phyloP scores from a whole-genome alignment of 1,140 invertebrate genomes.

The Zaprionus ghesquierei region DNA sequence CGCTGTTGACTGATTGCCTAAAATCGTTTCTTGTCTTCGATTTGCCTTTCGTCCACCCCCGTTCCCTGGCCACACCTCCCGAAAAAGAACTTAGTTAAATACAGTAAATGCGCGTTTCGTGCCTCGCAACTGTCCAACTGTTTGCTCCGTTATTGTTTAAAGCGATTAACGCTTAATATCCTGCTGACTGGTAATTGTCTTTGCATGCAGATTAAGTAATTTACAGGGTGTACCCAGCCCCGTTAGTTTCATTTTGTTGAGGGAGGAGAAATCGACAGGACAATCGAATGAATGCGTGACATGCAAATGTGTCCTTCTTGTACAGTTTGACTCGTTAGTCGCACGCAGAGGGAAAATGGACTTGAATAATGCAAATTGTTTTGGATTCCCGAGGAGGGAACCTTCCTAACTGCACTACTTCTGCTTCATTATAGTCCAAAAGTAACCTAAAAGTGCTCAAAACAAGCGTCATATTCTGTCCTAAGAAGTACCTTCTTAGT shows the following conservation, averaged over 20 bases:
- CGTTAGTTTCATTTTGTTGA: not conserved
- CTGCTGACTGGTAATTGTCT: slow-evolving; percentile 45
- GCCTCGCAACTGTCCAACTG: slow-evolving; percentile 1
- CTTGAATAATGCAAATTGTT: not conserved
- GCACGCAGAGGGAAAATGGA: not conserved
- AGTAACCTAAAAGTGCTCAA: too few species aligned
- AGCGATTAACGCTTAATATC: slow-evolving; percentile 46
- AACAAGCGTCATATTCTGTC: too few species aligned
- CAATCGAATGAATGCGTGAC: slow-evolving; percentile 29
- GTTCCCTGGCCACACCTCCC: not conserved
- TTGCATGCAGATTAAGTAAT: slow-evolving; percentile 48
- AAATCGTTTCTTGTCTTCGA: slow-evolving; percentile 41
- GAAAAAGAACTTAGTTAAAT: slow-evolving; percentile 9
- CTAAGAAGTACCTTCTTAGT: too few species aligned
- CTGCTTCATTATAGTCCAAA: not conserved
- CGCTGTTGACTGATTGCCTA: slow-evolving; percentile 43
- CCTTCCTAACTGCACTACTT: not conserved
- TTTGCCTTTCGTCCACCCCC: not conserved
- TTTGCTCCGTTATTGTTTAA: slow-evolving; percentile 40
- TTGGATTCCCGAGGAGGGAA: not conserved
- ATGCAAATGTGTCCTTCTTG: slow-evolving; percentile 8
- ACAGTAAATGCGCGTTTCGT: slow-evolving; percentile 36
- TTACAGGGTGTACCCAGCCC: slow-evolving; percentile 16
- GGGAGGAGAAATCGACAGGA: not conserved
- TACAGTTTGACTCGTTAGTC: slow-evolving; percentile 26